These are phyloP conservation scores for Clarias batrachus DNA, from an alignment of 2,113 vertebrate genomes.

Conservation along the genomic window DNA sequence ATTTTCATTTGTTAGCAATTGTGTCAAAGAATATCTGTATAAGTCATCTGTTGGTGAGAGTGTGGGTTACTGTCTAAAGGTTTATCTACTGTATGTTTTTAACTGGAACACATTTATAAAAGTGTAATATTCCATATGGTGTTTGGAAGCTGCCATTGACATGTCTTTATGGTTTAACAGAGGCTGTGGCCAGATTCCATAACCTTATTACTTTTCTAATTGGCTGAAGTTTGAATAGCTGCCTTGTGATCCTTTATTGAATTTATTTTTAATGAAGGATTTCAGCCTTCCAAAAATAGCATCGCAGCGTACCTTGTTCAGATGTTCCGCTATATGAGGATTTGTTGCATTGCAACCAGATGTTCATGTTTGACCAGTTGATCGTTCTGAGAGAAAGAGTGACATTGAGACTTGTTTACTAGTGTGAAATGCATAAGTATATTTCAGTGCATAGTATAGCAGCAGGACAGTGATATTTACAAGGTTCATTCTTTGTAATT, in stretches of 20 bases:
- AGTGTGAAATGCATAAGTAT: background rate
- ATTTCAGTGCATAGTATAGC: constrained; percentile 28
- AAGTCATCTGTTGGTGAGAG: background rate
- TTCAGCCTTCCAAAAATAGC: background rate
- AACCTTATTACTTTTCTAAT: background rate
- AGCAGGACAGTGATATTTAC: constrained; percentile 21
- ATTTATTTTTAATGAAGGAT: constrained; percentile 5
- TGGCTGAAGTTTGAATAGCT: background rate
- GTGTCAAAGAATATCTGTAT: background rate
- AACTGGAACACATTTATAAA: background rate
- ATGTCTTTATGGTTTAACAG: background rate
- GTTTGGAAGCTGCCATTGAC: background rate
- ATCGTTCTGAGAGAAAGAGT: background rate
- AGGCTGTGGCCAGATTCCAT: background rate
- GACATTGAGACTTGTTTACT: background rate
- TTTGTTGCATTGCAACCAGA: constrained; percentile 7
- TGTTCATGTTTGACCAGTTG: constrained; percentile 2
- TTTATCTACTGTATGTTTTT: background rate
- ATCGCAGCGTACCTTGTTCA: background rate
- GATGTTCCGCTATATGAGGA: background rate
- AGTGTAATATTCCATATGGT: background rate
- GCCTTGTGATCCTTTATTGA: background rate
- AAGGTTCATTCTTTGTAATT: no score
- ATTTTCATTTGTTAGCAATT: background rate
- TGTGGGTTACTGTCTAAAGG: background rate